Base-by-base conservation (phyloP, 1,140 invertebrate genomes). In the Belonocnema kinseyi region DNA sequence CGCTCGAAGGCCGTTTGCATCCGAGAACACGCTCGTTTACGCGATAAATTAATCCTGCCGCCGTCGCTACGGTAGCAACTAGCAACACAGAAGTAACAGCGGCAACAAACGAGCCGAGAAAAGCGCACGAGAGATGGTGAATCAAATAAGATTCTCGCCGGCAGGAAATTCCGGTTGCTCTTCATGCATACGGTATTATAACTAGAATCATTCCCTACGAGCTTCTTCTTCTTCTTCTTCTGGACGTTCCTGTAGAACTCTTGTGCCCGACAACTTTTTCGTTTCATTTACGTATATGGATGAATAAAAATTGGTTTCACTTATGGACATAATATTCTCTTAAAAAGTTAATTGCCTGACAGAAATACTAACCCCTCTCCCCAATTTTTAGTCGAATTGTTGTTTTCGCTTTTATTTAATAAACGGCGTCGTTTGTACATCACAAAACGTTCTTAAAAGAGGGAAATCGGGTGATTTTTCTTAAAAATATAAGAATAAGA, bases 121-220 rank as follows among this genome's bases (percentile, higher is more conserved):
- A 66, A 66, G 26, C 61, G 26, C 61, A 66, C 50, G 19, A 70
- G 19, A 56, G 14, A 73, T 58, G 72, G 70, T 58, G 76, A 50
- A 50, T 77, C 70, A 79, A 77, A 79, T 79, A 73, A 82, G 80
- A 82, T 74, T 78, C 77, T 78, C 52, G 53, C 58, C 61, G 50
- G 77, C 70, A 75, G 82, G 72, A 74, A 83, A 85, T 86, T 86
- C 85, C 80, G 80, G 52, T 83, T 79, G 81, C 76, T 76, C 61
- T 76, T 46, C 80, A 21, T 77, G 78, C 75, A 79, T 83, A 79
- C 73, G 56, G 33, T n/a, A 66, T 16, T 10, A 17, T 54, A 46
- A 46, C 40, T 46, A 46, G 10, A 46, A 11, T 46, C 40, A 33
- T 33, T 33, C 26, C 26, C 26, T 2, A 33, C 26, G 26, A 33